These are phyloP conservation scores for Circaetus cinerascens DNA, from an alignment of 2,113 vertebrate species.

Conservation along the genomic window DNA sequence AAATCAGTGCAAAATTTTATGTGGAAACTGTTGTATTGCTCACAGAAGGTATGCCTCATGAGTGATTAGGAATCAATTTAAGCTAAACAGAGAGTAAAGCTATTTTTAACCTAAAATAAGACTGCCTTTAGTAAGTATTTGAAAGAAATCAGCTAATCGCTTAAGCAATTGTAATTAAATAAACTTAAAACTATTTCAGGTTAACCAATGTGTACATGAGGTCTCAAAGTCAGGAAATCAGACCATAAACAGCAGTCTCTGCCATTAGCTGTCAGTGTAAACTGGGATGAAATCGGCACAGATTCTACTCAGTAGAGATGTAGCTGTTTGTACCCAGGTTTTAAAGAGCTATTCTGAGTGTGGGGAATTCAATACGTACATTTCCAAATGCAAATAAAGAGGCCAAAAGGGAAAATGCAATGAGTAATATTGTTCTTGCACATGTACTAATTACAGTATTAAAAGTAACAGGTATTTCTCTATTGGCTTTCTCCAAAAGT, in stretches of 20 bases:
- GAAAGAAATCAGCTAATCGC: neutral
- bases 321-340: neutral
- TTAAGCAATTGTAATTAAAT: neutral
- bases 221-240: neutral
- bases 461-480: neutral
- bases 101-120: neutral
- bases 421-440: neutral
- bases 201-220: neutral
- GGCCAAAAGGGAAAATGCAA: neutral
- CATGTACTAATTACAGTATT: fast-evolving
- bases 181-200: neutral
- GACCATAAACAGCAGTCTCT: neutral
- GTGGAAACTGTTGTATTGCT: neutral
- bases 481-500: neutral
- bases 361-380: fast-evolving
- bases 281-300: neutral
- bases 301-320: fast-evolving
- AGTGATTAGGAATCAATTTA: neutral
- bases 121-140: neutral
- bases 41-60: neutral
- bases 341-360: neutral
- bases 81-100: neutral
- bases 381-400: neutral
- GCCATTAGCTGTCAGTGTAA: neutral
- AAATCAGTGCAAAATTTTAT: neutral